phyloP scores from a whole-genome alignment of 2,113 vertebrate genomes.

The Leptobrachium ailaonicum region DNA sequence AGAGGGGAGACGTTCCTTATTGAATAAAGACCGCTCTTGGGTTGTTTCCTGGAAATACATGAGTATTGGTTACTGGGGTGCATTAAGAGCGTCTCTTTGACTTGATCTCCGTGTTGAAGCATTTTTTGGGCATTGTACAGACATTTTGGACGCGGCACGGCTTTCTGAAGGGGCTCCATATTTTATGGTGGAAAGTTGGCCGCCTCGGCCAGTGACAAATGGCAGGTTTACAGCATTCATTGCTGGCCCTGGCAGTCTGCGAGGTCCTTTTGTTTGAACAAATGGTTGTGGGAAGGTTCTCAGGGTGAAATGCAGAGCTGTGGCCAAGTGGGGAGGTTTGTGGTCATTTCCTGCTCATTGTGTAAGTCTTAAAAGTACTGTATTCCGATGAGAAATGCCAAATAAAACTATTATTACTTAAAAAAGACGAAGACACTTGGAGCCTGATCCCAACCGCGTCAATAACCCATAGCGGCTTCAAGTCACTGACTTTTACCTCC shows the following conservation, averaged over 20 bases:
- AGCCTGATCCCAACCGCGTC: too few species aligned
- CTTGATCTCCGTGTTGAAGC: not conserved
- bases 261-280: too few species aligned
- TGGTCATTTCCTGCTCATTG: too few species aligned
- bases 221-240: not conserved
- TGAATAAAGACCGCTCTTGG: not conserved
- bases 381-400: too few species aligned
- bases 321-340: too few species aligned
- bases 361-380: too few species aligned
- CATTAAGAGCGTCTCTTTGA: not conserved
- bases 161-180: not conserved
- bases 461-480: too few species aligned
- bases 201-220: not conserved
- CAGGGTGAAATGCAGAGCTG: too few species aligned
- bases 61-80: not conserved
- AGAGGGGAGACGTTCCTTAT: not conserved
- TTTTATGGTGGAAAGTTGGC: slow-evolving; percentile 29
- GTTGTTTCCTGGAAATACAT: not conserved
- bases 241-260: not conserved
- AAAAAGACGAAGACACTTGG: too few species aligned
- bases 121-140: not conserved
- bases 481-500: too few species aligned
- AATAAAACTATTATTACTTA: too few species aligned
- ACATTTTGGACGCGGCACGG: not conserved
- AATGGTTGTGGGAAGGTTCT: too few species aligned